Evolutionary conservation across 1,140 invertebrate genomes (phyloP).

Genomic region (Phocides pigmalion): DNA sequence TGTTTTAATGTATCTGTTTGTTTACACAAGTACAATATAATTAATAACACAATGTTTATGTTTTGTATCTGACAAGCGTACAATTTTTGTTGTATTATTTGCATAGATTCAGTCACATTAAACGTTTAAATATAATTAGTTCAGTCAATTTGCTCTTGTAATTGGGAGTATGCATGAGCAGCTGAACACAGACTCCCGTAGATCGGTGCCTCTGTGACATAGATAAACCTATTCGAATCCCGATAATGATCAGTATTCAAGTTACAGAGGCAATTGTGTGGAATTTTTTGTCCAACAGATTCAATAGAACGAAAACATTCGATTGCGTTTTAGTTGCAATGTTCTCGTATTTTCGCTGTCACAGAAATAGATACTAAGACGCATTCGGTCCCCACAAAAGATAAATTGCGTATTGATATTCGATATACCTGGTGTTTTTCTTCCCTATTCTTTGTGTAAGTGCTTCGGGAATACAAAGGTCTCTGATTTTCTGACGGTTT

Average conservation of each 20-base stretch:
- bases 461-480: constrained; percentile 54
- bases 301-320: constrained; percentile 64
- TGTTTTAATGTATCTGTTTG: no score
- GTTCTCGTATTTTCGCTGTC: constrained; percentile 55
- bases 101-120: not conserved
- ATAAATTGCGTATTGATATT: constrained; percentile 75
- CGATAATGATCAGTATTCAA: constrained; percentile 79
- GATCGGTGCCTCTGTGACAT: constrained; percentile 40
- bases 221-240: constrained; percentile 66
- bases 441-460: constrained; percentile 52
- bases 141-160: constrained; percentile 42
- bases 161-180: constrained; percentile 67
- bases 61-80: no score
- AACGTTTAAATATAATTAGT: constrained; percentile 12
- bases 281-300: constrained; percentile 55
- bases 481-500: constrained; percentile 54
- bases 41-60: no score
- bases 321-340: constrained; percentile 75
- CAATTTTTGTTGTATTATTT: no score
- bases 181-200: constrained; percentile 29
- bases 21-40: no score
- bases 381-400: constrained; percentile 62
- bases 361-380: constrained; percentile 71
- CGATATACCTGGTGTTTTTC: constrained; percentile 76
- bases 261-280: constrained; percentile 71